Percentiles rank a stretch among this genome's conserved stretches.
Evolutionary conservation across 2,113 vertebrate genomes (phyloP).

Genomic region (Apus apus): DNA sequence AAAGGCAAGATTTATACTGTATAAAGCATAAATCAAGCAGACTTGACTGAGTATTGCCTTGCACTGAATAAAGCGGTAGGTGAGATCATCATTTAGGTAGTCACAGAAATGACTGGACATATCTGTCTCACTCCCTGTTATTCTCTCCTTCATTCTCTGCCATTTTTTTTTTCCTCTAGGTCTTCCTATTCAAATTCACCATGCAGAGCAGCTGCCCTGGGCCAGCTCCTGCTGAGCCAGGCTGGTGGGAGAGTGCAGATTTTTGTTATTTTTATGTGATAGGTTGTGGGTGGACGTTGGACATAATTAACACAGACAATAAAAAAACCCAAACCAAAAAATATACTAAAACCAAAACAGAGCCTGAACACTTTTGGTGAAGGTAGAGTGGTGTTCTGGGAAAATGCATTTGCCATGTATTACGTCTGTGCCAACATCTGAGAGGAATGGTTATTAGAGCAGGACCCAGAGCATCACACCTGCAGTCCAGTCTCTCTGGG

Average conservation of each 20-base stretch:
- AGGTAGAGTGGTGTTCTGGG: neutral
- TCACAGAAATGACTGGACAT: neutral
- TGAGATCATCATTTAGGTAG: neutral
- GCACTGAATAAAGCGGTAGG: neutral
- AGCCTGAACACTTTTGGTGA: neutral
- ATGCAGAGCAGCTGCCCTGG: conserved; percentile 1
- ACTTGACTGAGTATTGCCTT: neutral
- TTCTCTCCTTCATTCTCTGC: neutral
- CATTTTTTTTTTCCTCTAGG: neutral
- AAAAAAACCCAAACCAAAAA: neutral
- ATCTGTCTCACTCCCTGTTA: neutral
- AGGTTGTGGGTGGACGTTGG: neutral
- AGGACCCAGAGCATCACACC: conserved; percentile 69
- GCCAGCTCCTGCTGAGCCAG: conserved; percentile 22
- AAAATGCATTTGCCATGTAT: neutral
- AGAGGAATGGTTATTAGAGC: conserved; percentile 13
- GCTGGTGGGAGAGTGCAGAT: neutral
- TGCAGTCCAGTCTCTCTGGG: conserved; percentile 60
- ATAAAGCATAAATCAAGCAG: neutral
- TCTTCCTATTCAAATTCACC: conserved; percentile 37
- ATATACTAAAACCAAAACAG: neutral
- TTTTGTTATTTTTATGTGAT: neutral
- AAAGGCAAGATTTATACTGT: neutral
- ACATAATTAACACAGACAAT: neutral
- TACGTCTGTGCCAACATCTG: neutral